Conservation (phyloP, 2,113 vertebrate species). For the Cepphus grylle region DNA sequence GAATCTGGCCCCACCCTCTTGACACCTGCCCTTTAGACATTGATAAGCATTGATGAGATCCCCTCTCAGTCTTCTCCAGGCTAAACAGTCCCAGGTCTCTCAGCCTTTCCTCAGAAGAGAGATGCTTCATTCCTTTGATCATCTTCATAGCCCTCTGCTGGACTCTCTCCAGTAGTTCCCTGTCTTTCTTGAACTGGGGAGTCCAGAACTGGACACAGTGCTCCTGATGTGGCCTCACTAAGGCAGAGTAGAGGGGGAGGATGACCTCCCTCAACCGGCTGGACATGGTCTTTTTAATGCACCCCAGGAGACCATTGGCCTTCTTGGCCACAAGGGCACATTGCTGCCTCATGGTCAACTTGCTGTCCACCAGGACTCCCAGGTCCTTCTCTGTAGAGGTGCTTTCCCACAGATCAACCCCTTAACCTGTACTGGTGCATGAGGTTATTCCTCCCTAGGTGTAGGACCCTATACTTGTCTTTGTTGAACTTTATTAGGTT, state of each 20-base stretch:
- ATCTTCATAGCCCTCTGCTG: not conserved
- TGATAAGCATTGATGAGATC: not conserved
- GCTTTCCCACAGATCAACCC: no score
- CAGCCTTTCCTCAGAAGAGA: not conserved
- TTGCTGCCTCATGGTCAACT: no score
- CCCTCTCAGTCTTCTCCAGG: not conserved
- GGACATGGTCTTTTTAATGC: no score
- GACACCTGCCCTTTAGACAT: not conserved
- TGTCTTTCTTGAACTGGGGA: not conserved
- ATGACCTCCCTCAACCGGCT: no score
- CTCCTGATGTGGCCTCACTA: not conserved
- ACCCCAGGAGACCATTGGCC: no score
- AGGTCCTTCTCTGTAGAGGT: no score
- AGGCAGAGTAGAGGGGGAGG: not conserved
- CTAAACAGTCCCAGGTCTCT: not conserved
- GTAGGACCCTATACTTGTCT: not conserved
- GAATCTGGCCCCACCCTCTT: not conserved
- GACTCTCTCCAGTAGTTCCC: not conserved
- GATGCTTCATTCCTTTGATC: not conserved
- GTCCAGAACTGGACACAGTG: not conserved
- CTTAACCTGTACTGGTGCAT: no score
- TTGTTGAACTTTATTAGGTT: not conserved
- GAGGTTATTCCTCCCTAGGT: no score
- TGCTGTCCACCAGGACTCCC: no score
- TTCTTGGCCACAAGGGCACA: no score